Conservation (phyloP, 1,140 invertebrate species). For the Tetramorium parvispinum region DNA sequence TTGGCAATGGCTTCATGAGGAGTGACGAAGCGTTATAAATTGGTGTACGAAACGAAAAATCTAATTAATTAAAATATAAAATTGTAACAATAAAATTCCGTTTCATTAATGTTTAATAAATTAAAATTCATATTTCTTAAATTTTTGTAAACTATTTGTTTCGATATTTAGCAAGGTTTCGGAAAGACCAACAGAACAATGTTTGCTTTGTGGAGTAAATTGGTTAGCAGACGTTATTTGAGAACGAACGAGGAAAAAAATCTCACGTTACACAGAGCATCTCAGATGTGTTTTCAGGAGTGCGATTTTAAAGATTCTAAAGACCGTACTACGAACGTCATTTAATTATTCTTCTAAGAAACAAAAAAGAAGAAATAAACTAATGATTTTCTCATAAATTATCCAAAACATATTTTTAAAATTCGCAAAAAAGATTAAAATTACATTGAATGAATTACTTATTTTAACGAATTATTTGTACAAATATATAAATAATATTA, state of each 20-base stretch:
- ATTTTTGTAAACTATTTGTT: neutral
- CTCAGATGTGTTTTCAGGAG: neutral
- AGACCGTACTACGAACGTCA: neutral
- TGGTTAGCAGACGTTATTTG: conserved; percentile 31
- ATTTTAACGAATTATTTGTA: neutral
- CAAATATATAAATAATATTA: neutral
- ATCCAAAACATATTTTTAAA: neutral
- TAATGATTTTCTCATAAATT: neutral
- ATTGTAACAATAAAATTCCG: neutral
- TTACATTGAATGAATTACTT: neutral
- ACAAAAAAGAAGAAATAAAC: neutral
- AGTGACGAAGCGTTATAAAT: neutral
- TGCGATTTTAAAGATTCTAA: neutral
- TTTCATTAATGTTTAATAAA: neutral
- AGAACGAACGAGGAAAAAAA: conserved; percentile 25
- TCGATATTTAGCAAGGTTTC: neutral
- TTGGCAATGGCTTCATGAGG: neutral
- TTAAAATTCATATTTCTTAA: neutral
- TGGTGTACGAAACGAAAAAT: neutral
- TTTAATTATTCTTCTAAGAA: neutral
- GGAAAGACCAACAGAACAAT: neutral
- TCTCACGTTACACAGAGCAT: conserved; percentile 19
- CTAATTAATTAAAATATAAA: neutral
- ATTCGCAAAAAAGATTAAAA: neutral
- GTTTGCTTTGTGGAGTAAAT: neutral